Evolutionary conservation across 2,888 invertebrate species (phyloP).

Genomic region (Carterocephalus palaemon): DNA sequence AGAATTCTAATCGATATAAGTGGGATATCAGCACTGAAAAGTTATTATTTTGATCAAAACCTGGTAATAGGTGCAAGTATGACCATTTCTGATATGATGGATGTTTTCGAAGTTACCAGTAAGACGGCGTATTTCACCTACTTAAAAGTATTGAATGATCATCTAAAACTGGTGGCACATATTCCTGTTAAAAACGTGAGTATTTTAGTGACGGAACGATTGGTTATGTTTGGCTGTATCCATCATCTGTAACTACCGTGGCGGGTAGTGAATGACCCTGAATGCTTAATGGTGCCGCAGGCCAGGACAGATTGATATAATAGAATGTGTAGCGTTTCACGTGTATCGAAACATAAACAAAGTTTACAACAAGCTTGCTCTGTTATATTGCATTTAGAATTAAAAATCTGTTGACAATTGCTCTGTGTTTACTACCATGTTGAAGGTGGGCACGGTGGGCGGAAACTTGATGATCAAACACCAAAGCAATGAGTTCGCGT

Average conservation of each 20-base stretch:
- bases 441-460: slow-evolving; percentile 80
- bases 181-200: slow-evolving; percentile 84
- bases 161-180: slow-evolving; percentile 83
- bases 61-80: slow-evolving; percentile 77
- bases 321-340: no score
- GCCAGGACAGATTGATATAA: no score
- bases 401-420: no score
- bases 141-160: slow-evolving; percentile 77
- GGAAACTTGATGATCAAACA: slow-evolving; percentile 84
- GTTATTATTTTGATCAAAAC: slow-evolving; percentile 49
- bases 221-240: no score
- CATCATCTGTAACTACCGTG: no score
- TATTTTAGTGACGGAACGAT: no score
- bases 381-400: no score
- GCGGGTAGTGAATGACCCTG: no score
- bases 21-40: slow-evolving; percentile 75
- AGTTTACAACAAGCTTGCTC: no score
- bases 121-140: slow-evolving; percentile 72
- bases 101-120: slow-evolving; percentile 52
- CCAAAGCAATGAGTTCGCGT: slow-evolving; percentile 79
- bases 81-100: slow-evolving; percentile 72
- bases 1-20: slow-evolving; percentile 81
- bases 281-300: no score
- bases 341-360: no score
- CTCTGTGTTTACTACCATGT: slow-evolving; percentile 23